phyloP scores from a whole-genome alignment of 2,797 vertebrate species.

The Cetoscarus ocellatus region DNA sequence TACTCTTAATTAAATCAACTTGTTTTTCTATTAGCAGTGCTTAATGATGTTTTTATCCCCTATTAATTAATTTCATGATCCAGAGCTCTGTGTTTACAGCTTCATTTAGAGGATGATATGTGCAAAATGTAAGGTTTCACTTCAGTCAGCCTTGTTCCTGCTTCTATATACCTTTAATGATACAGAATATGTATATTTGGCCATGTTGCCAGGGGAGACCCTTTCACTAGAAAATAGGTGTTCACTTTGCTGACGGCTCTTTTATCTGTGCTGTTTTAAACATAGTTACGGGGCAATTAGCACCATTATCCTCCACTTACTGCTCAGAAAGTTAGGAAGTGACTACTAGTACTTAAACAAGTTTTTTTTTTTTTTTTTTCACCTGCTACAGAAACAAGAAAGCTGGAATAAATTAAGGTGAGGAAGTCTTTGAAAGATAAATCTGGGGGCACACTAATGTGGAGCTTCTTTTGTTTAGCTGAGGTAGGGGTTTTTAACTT shows the following conservation, averaged over 20 bases:
- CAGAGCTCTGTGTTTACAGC: slow-evolving; percentile 62
- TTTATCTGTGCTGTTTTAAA: slow-evolving; percentile 61
- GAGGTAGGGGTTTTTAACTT: slow-evolving; percentile 3
- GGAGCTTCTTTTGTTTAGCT: slow-evolving; percentile 17
- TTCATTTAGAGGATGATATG: slow-evolving; percentile 60
- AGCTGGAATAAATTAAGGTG: slow-evolving; percentile 7
- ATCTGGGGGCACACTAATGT: slow-evolving; percentile 5
- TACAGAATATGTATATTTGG: slow-evolving; percentile 64
- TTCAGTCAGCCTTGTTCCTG: slow-evolving; percentile 53
- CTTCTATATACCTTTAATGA: slow-evolving; percentile 57
- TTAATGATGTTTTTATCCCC: slow-evolving; percentile 59
- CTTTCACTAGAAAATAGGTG: slow-evolving; percentile 68
- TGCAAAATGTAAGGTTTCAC: slow-evolving; percentile 54
- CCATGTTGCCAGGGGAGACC: slow-evolving; percentile 40
- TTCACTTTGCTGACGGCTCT: slow-evolving; percentile 69
- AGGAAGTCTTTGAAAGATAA: neutral
- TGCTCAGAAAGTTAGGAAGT: slow-evolving; percentile 58
- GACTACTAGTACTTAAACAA: slow-evolving; percentile 50
- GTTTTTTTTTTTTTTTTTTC: slow-evolving; percentile 60
- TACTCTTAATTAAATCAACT: slow-evolving; percentile 37
- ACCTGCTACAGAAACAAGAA: slow-evolving; percentile 19
- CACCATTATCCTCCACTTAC: slow-evolving; percentile 60
- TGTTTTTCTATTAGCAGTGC: slow-evolving; percentile 47
- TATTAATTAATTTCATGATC: slow-evolving; percentile 75
- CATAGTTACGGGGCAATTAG: slow-evolving; percentile 69